Evolutionary conservation across 2,113 vertebrate species (phyloP).

Genomic region (Mesembrinibis cayennensis): DNA sequence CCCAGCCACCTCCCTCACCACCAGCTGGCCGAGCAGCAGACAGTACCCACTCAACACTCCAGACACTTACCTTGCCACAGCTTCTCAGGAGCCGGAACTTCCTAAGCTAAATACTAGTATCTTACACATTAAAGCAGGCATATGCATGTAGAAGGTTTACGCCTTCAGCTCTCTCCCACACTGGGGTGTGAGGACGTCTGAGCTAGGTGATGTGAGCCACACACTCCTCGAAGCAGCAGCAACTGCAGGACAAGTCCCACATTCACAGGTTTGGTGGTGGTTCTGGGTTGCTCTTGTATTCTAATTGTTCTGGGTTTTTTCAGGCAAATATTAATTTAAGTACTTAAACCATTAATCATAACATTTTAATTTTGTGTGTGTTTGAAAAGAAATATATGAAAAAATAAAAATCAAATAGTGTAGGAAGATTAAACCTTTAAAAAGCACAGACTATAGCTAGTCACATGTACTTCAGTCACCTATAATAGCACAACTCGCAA

Average conservation of each 20-base stretch:
- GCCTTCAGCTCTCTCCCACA: not conserved
- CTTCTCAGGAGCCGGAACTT: not conserved
- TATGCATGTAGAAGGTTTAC: not conserved
- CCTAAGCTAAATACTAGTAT: not conserved
- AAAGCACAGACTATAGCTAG: not conserved
- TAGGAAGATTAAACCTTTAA: not conserved
- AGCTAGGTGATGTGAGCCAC: not conserved
- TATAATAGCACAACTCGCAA: not conserved
- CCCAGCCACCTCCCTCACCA: not conserved
- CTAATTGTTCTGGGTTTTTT: not conserved
- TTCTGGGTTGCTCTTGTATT: not conserved
- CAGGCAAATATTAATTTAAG: not conserved
- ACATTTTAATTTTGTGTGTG: not conserved
- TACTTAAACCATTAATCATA: not conserved
- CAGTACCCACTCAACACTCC: not conserved
- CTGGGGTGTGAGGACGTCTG: accelerated
- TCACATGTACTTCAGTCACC: not conserved
- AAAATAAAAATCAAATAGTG: not conserved
- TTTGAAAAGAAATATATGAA: not conserved
- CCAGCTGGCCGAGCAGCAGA: not conserved
- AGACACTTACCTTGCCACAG: not conserved
- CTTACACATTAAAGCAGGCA: not conserved
- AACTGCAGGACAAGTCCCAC: not conserved
- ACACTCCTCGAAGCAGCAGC: not conserved
- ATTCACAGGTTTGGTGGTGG: accelerated